Conservation (phyloP, 2,888 invertebrate genomes). For the Dioctria linearis region DNA sequence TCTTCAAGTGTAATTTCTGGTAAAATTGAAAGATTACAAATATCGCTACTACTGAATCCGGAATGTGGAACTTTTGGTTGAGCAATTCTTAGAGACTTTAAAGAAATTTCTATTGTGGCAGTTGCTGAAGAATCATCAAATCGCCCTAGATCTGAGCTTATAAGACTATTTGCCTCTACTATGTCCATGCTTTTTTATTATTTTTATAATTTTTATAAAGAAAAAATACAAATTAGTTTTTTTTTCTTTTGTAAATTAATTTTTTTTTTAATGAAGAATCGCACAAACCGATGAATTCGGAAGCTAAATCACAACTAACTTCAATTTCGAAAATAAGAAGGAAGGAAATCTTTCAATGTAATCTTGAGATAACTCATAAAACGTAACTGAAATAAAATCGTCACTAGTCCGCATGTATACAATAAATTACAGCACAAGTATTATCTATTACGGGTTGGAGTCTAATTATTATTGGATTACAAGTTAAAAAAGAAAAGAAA, state of each 20-base stretch:
- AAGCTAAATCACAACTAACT: conserved; percentile 28
- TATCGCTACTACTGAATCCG: conserved; percentile 30
- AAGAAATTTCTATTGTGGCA: conserved; percentile 51
- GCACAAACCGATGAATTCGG: not conserved
- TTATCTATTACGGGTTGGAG: no score
- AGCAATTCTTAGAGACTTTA: conserved; percentile 55
- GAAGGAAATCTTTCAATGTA: conserved; percentile 1
- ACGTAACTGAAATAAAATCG: no score
- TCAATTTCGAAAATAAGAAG: not conserved
- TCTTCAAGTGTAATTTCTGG: conserved; percentile 78
- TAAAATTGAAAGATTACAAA: conserved; percentile 56
- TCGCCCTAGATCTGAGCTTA: not conserved
- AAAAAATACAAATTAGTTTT: not conserved
- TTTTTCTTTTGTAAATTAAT: no score
- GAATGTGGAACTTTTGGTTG: conserved; percentile 46
- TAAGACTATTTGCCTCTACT: not conserved
- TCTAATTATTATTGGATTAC: no score
- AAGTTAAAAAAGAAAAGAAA: no score
- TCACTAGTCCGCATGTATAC: no score
- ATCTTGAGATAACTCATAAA: not conserved
- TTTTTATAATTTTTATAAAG: not conserved
- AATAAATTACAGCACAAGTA: no score
- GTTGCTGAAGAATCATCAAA: conserved; percentile 39
- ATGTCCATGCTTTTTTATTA: conserved; percentile 29
- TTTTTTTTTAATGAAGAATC: not conserved